phyloP scores from a whole-genome alignment of 2,888 invertebrate species.

The Pelosia muscerda region DNA sequence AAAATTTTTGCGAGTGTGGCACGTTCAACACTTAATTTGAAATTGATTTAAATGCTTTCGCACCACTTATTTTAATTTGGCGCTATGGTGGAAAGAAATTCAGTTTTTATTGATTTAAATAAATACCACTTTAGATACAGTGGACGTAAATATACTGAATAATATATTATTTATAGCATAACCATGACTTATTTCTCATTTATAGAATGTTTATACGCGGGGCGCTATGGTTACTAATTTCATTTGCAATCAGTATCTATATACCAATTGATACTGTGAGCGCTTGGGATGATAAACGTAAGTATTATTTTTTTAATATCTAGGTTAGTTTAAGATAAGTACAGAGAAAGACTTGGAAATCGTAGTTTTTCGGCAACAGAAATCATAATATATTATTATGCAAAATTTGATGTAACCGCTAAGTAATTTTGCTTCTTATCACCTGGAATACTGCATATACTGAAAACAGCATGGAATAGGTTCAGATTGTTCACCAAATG shows the following conservation, averaged over 20 bases:
- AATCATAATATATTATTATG: not conserved
- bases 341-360: not conserved
- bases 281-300: slow-evolving; percentile 70
- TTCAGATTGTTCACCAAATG: too few relatives aligned
- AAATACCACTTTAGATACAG: slow-evolving; percentile 29
- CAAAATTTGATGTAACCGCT: not conserved
- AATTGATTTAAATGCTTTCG: slow-evolving; percentile 9
- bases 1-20: not conserved
- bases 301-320: slow-evolving; percentile 53
- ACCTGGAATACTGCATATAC: too few relatives aligned
- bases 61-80: slow-evolving; percentile 9
- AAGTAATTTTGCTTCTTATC: too few relatives aligned
- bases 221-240: slow-evolving; percentile 58
- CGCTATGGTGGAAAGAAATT: slow-evolving; percentile 30
- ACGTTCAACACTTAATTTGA: not conserved
- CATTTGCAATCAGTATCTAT: slow-evolving; percentile 60
- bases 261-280: slow-evolving; percentile 59
- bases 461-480: too few relatives aligned
- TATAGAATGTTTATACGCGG: slow-evolving; percentile 62
- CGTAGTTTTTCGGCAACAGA: not conserved
- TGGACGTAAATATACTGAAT: slow-evolving; percentile 11
- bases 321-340: not conserved
- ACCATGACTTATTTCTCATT: slow-evolving; percentile 46
- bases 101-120: slow-evolving; percentile 35
- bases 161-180: slow-evolving; percentile 15